Evolutionary conservation across 2,113 vertebrate species (phyloP).

Genomic region (Lamprotornis superbus): DNA sequence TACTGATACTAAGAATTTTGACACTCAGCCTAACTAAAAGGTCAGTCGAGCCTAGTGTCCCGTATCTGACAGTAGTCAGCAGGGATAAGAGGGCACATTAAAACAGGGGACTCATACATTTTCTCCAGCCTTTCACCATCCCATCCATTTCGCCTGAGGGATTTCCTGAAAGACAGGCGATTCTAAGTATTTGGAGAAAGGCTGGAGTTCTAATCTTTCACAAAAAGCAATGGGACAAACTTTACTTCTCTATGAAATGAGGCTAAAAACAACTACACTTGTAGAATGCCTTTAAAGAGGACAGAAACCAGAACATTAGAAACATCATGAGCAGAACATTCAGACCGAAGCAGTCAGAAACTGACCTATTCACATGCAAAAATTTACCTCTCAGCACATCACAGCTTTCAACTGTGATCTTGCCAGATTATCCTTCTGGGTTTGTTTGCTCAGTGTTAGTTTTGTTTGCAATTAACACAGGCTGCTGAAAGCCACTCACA

Average conservation of each 20-base stretch:
- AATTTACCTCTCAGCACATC: not conserved
- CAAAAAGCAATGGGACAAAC: not conserved
- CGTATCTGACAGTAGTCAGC: not conserved
- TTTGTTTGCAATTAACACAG: not conserved
- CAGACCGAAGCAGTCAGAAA: not conserved
- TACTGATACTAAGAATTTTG: not conserved
- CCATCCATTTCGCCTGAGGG: not conserved
- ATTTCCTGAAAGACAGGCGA: not conserved
- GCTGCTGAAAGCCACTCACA: not conserved
- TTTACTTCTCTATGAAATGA: not conserved
- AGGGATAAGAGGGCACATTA: not conserved
- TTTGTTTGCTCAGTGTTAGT: not conserved
- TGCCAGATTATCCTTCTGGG: not conserved
- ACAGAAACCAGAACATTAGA: not conserved
- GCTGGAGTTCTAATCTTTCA: not conserved
- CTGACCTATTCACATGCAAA: not conserved
- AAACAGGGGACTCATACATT: not conserved
- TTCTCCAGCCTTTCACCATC: not conserved
- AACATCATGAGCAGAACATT: not conserved
- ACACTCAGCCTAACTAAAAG: not conserved
- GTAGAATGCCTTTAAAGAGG: not conserved
- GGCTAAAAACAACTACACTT: not conserved
- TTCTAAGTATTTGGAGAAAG: not conserved
- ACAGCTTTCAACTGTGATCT: not conserved
- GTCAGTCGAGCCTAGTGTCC: not conserved